Evolutionary conservation across 1,140 invertebrate species (phyloP), one percentile per base, ranked within the genome.

Genomic region (Danaus melanippus): DNA sequence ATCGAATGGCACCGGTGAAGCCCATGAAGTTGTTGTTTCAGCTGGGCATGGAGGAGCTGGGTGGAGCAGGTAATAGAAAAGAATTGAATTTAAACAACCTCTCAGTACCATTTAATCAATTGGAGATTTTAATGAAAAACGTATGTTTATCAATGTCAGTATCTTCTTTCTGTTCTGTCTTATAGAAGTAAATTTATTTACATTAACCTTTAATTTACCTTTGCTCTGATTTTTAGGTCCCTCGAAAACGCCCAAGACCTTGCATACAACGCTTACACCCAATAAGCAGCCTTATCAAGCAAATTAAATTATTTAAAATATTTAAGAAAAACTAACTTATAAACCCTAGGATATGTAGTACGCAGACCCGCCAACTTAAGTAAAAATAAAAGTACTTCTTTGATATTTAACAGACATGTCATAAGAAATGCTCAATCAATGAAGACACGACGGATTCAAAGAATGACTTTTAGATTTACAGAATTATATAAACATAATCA

Each of bases 1-100:
- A 10, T 89, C 90, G 5, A 89, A 88, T 17, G 87, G 88, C 9
- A 84, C 88, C 32, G 89, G 90, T 46, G 91, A 89, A 42, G 88
- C 91, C 7, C 92, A 93, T 71, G 92, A 93, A 66, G 92, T 93
- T 5, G 92, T 93, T 46, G 91, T 92, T 2, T 89, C 89, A 10
- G 90, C 90, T 51, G 91, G 91, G 42, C 90, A 92, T 66, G 90
- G 90, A 51, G 89, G 86, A 44, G 88, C 88, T 54, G 91, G 91
- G 71, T 93, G 93, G 92, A 93, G 92, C 79, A 91, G 92, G 86
- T 89, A 55, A 45, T 44, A 15, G 32, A 9, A 15, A n/a, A 32
- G 42, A 5, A 39, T 42, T 48, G 21, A 32, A 32, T 32, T 32
- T 7, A 1, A 32, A 32, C 21, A 32, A 5, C 2, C 6, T 32